Evolutionary conservation across 2,888 invertebrate species (phyloP).

Genomic region (Unio delphinus): DNA sequence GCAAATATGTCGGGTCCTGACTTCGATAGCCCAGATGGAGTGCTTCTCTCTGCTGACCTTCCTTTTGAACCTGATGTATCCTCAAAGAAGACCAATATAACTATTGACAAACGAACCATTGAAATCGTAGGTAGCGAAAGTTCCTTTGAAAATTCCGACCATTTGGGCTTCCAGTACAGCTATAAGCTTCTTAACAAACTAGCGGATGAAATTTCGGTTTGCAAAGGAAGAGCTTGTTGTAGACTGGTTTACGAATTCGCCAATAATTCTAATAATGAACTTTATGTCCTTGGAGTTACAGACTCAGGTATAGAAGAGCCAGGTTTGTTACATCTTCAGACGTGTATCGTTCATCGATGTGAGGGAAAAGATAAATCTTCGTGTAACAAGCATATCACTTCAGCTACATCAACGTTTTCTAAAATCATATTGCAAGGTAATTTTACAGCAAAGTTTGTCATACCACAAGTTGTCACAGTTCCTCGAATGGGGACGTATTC

Average conservation of each 20-base stretch:
- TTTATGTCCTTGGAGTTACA: conserved; percentile 13
- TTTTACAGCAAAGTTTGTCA: conserved; percentile 15
- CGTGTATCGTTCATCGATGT: conserved; percentile 28
- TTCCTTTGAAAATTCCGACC: no score
- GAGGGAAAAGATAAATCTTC: conserved; percentile 7
- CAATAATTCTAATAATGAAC: conserved; percentile 13
- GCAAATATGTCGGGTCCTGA: conserved; percentile 30
- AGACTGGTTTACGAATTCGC: conserved; percentile 19
- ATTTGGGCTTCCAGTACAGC: conserved; percentile 12
- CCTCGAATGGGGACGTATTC: conserved; percentile 7
- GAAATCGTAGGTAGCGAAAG: conserved; percentile 14
- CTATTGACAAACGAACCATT: conserved; percentile 1
- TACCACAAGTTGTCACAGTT: conserved; percentile 22
- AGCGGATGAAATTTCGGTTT: conserved; percentile 3
- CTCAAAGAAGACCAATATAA: no score
- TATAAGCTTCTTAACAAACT: conserved; percentile 11
- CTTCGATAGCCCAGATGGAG: conserved; percentile 18
- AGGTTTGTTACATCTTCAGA: conserved; percentile 28
- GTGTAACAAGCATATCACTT: conserved; percentile 11
- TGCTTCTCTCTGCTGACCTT: conserved; percentile 37
- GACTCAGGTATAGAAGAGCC: conserved; percentile 15
- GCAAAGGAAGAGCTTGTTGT: conserved; percentile 19
- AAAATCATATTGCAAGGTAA: conserved; percentile 23
- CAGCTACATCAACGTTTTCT: conserved; percentile 17
- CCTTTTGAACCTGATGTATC: conserved; percentile 4